Base-by-base conservation (phyloP, 2,888 invertebrate species). In the Apotomis turbidana region DNA sequence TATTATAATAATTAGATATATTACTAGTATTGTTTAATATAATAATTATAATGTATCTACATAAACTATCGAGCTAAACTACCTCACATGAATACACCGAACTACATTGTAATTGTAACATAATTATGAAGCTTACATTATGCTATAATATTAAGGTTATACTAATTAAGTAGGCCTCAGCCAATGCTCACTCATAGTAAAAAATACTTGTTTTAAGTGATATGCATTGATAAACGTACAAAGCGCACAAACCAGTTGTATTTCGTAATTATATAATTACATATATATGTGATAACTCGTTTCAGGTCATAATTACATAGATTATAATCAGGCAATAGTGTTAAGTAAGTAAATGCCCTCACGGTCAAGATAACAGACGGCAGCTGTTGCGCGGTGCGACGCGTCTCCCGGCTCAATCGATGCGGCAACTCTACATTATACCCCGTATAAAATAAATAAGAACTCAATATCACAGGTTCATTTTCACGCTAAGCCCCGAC, bases 341-440 rank as follows among this genome's bases (percentile, higher is more conserved):
- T 80, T 57, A 55, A 70, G 55, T 62, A 70, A 84, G 83, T 86
- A 84, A 87, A 81, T 86, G 82, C 78, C 90, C 93, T 92, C 92
- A 93, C 93, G 90, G 90, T 91, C 87, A 91, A 90, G 88, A 88
- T 89, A 89, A 88, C 79, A 84, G 87, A 88, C 84, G 87, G 87
- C 91, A 91, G 91, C 89, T 90, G 91, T 88, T 90, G 90, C 87
- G 86, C 84, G 86, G 78, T 81, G 86, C 83, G 86, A 85, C 85
- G 87, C 85, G 84, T 78, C 85, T 83, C 82, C 82, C 82, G 84
- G 82, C 83, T 85, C 84, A 85, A 89, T 89, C 88, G 85, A 90
- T 89, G 83, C 75, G 75, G 74, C 75, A 71, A 76, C 73, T 76
- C 77, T 79, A 79, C 76, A 80, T 78, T 75, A 77, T 76, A 76